phyloP scores from a whole-genome alignment of 2,113 vertebrate species.

The Myrmecobius fasciatus region DNA sequence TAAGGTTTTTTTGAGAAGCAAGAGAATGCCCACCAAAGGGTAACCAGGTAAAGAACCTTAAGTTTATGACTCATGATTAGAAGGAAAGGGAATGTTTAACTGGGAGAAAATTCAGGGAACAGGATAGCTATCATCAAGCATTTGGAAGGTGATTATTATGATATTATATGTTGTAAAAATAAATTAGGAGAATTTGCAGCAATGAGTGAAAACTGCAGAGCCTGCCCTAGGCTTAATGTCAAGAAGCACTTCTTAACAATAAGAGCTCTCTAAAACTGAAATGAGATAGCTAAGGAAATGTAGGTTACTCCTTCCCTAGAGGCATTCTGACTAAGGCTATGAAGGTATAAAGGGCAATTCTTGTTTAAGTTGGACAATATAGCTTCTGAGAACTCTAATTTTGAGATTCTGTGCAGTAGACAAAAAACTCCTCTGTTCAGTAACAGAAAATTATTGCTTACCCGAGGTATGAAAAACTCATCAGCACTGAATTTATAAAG shows the following conservation, averaged over 20 bases:
- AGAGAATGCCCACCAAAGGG: neutral
- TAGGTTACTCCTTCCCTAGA: neutral
- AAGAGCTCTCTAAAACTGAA: neutral
- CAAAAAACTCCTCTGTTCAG: constrained; percentile 36
- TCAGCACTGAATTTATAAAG: constrained; percentile 97
- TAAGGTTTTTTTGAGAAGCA: neutral
- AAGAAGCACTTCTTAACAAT: neutral
- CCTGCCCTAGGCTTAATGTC: neutral
- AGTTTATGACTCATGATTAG: neutral
- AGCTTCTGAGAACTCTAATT: neutral
- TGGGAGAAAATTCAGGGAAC: neutral
- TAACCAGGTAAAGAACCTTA: neutral
- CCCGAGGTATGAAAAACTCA: constrained; percentile 94
- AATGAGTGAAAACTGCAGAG: neutral
- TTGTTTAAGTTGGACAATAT: neutral
- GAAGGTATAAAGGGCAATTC: neutral
- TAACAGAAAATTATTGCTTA: constrained; percentile 78
- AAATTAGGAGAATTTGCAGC: neutral
- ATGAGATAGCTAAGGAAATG: neutral
- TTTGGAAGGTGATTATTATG: neutral
- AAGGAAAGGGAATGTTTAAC: neutral
- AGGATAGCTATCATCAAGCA: neutral
- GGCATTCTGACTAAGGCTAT: neutral
- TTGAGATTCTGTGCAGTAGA: neutral
- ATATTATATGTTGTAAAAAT: neutral